Percentiles rank a stretch among this genome's conserved stretches.
Conservation (phyloP, 2,113 vertebrate genomes). For the Procapra przewalskii region DNA sequence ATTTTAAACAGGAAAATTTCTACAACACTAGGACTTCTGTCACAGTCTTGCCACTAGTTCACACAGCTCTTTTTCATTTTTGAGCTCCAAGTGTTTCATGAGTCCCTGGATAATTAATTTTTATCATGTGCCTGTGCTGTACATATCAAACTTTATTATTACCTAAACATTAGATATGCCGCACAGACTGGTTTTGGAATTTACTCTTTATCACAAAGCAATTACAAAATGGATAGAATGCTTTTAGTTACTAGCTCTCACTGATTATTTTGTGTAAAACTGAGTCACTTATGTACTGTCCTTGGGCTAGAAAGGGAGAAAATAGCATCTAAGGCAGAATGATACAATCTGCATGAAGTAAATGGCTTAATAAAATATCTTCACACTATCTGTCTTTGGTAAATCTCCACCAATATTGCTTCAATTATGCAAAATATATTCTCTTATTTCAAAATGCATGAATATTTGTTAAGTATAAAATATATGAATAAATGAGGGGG, state of each 20-base stretch:
- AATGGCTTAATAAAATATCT: not conserved
- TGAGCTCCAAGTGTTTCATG: not conserved
- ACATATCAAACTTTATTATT: not conserved
- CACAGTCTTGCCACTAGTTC: not conserved
- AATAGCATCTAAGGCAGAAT: not conserved
- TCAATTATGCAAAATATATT: not conserved
- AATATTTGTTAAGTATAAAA: not conserved
- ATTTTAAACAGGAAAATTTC: not conserved
- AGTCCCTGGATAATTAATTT: not conserved
- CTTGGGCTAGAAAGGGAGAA: not conserved
- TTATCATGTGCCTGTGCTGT: not conserved
- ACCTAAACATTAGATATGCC: not conserved
- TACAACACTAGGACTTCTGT: too few relatives aligned
- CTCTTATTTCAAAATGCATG: not conserved
- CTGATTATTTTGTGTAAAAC: not conserved
- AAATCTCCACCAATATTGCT: not conserved
- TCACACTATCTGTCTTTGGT: too few relatives aligned
- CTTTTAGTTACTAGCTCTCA: not conserved
- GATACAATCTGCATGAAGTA: not conserved
- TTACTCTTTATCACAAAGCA: not conserved
- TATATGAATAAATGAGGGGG: not conserved
- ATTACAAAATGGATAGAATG: not conserved
- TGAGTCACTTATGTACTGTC: not conserved
- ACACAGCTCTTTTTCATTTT: not conserved
- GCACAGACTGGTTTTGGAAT: not conserved